Evolutionary conservation across 1,140 invertebrate species (phyloP).

Genomic region (Conus ventricosus): DNA sequence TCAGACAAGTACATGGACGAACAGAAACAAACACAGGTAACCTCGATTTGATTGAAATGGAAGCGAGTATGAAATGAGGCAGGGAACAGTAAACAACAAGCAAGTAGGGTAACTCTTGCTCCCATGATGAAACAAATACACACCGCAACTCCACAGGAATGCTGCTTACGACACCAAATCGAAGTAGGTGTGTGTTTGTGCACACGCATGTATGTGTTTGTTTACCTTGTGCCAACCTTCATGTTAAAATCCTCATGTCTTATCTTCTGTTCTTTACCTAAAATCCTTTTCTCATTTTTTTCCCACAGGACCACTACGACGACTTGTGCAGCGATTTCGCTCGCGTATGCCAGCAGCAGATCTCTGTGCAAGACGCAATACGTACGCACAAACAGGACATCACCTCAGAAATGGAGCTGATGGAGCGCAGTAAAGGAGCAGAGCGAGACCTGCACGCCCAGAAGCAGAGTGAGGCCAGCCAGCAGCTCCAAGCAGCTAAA

Average conservation of each 20-base stretch:
- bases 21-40: no score
- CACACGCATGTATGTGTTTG: no score
- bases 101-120: no score
- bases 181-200: no score
- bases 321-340: conserved; percentile 62
- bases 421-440: conserved; percentile 24
- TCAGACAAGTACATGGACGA: no score
- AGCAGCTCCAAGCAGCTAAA: conserved; percentile 21
- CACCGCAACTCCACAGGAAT: no score
- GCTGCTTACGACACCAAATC: no score
- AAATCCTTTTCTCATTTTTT: not conserved
- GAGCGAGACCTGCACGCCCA: conserved; percentile 24
- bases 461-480: conserved; percentile 12
- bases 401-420: conserved; percentile 47
- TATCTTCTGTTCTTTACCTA: conserved; percentile 35
- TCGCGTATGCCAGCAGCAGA: conserved; percentile 51
- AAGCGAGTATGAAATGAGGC: no score
- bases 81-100: no score
- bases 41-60: no score
- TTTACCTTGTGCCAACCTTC: not conserved
- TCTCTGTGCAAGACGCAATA: conserved; percentile 46
- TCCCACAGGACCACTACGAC: conserved; percentile 58
- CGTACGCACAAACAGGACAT: conserved; percentile 53
- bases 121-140: no score
- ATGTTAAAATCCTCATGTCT: not conserved